A percentile compares a stretch with the other conserved stretches of the same genome.
phyloP scores from a whole-genome alignment of 2,113 vertebrate genomes.

The Andinoacara biseriatus region DNA sequence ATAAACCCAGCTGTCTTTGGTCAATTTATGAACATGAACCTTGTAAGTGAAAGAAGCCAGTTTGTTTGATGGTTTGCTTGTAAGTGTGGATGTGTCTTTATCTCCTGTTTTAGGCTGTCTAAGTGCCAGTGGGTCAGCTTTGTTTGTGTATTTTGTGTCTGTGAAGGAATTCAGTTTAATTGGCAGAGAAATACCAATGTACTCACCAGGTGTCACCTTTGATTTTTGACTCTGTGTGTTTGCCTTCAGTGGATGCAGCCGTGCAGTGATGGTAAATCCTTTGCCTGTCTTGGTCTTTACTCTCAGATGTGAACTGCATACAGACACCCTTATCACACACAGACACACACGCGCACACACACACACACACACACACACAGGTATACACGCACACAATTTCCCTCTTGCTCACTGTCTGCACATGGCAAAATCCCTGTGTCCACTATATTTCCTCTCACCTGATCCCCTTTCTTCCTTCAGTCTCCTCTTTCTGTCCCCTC shows the following conservation, averaged over 20 bases:
- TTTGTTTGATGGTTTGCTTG: slow-evolving; percentile 48
- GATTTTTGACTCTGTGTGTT: slow-evolving; percentile 39
- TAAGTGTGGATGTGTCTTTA: slow-evolving; percentile 5
- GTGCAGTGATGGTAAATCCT: slow-evolving; percentile 64
- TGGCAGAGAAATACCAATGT: slow-evolving; percentile 28
- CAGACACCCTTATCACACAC: slow-evolving; percentile 49
- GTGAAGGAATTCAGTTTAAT: slow-evolving; percentile 39
- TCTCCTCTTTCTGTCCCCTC: neutral
- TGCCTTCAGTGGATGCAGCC: slow-evolving; percentile 50
- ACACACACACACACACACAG: slow-evolving; percentile 3
- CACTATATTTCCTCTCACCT: slow-evolving; percentile 37
- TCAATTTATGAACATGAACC: slow-evolving; percentile 46
- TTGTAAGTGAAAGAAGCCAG: slow-evolving; percentile 42
- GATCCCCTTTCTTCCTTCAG: slow-evolving; percentile 8
- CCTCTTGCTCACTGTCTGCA: slow-evolving; percentile 33
- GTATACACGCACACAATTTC: neutral
- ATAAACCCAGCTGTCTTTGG: slow-evolving; percentile 41
- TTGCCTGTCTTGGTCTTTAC: slow-evolving; percentile 54
- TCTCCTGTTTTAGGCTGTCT: neutral
- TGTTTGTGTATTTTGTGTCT: slow-evolving; percentile 8
- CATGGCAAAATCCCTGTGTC: slow-evolving; percentile 44
- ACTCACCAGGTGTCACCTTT: slow-evolving; percentile 16
- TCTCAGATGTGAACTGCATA: slow-evolving; percentile 65
- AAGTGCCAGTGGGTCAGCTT: slow-evolving; percentile 16
- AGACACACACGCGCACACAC: slow-evolving; percentile 10